phyloP scores from a whole-genome alignment of 2,888 invertebrate species.

The Capitulum mitella region DNA sequence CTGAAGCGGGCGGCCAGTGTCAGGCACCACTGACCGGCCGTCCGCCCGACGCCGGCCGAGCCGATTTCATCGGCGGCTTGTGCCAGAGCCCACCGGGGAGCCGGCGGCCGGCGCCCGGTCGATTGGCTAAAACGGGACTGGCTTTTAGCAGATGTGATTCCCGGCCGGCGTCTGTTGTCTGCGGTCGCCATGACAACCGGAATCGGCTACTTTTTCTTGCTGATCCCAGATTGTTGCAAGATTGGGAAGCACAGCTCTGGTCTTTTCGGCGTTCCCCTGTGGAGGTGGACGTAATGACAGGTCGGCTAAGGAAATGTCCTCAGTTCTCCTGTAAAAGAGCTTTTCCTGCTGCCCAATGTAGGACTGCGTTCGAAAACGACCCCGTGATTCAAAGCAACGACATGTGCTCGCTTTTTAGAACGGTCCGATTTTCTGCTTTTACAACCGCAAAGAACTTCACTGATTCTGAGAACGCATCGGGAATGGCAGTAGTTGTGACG shows the following conservation, averaged over 20 bases:
- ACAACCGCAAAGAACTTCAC: too few species aligned
- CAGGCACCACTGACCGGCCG: neutral
- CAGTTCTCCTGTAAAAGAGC: neutral
- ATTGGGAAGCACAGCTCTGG: neutral
- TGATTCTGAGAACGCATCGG: too few species aligned
- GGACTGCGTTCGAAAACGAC: neutral
- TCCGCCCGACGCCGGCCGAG: too few species aligned
- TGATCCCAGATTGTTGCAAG: slow-evolving; percentile 2
- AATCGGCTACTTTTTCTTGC: slow-evolving; percentile 15
- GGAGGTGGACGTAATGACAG: neutral
- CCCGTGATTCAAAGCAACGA: neutral
- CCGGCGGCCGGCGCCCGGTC: neutral
- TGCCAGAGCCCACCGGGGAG: too few species aligned
- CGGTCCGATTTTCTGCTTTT: too few species aligned
- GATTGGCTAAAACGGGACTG: neutral
- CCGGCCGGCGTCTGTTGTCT: neutral
- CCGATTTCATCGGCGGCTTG: neutral
- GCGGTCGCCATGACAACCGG: neutral
- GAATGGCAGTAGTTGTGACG: too few species aligned
- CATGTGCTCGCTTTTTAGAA: too few species aligned
- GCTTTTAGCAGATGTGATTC: slow-evolving; percentile 15
- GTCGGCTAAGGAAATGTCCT: neutral
- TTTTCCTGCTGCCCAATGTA: neutral
- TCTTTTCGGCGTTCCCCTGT: neutral
- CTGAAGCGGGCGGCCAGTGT: neutral